Evolutionary conservation across 2,888 invertebrate species (phyloP), one percentile per base, ranked within the genome.

Genomic region (Cryptophagus acutangulus): DNA sequence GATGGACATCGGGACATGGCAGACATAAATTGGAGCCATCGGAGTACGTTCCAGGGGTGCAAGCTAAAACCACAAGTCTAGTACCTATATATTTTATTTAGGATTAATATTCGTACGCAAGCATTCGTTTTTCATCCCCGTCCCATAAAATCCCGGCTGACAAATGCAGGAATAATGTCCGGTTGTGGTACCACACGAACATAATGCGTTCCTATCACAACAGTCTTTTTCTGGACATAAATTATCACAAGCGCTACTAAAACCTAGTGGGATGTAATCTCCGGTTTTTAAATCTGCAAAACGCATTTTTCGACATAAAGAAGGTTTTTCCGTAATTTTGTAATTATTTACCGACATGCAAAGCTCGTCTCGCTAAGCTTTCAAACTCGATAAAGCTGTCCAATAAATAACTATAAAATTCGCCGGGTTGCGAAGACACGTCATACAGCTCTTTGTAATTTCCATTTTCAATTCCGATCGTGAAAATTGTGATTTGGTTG

Each of bases 111-210:
- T 36, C 8, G 13, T 69, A 82, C 82, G 73, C 51, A 72, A 68
- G 55, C 82, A 82, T 13, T 75, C 73, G 33, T 74, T 73, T 46
- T 62, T 65, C 1, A 80, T 63, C 1, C 83, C 83, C 10, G 75
- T 74, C 18, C 83, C 83, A 55, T 78, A 81, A 57, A 74, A 80
- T 8, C 84, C 84, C 2, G 73, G 66, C 26, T 74, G 71, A 52
- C 84, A 84, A 14, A 79, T 64, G 52, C 84, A 84, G n/a, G 77
- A 74, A 55, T 81, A 83, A 54, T 79, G 79, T 1, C 83, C 84
- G 0, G 80, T 80, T 12, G 78, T 75, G 2, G 77, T 79, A 1
- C 81, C 82, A 58, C 84, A 84, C 8, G 76, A 72, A 57, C 83
- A 84, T 9, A 71, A 66, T 1, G 82, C 81, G 41, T 72, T 67